Conservation (phyloP, 2,888 invertebrate species). For the Tenthredo amoena region DNA sequence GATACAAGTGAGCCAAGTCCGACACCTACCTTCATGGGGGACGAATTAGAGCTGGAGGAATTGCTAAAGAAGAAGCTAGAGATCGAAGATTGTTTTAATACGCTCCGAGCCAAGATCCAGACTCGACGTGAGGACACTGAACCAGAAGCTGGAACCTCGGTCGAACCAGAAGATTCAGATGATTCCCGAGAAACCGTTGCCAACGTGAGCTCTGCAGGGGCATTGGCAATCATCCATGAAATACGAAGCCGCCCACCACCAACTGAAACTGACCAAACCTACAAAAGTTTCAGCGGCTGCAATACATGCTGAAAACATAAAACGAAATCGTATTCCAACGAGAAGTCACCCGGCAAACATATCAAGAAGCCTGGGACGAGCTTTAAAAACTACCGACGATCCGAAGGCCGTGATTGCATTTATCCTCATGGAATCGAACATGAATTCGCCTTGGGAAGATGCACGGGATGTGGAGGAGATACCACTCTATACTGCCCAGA, state of each 20-base stretch:
- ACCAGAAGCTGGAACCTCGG: not conserved
- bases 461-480: conserved; percentile 52
- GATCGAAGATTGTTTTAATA: not conserved
- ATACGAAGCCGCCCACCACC: conserved; percentile 40
- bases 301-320: not conserved
- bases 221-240: not conserved
- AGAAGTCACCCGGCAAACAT: not conserved
- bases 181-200: not conserved
- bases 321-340: not conserved
- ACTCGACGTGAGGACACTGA: not conserved
- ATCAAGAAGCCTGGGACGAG: not conserved
- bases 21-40: not conserved
- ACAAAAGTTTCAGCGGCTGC: not conserved
- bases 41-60: not conserved
- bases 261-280: not conserved
- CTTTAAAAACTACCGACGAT: not conserved
- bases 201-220: conserved; percentile 13
- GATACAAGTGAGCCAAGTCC: not conserved
- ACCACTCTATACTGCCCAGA: conserved; percentile 47
- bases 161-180: not conserved
- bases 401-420: not conserved
- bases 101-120: not conserved
- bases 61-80: not conserved
- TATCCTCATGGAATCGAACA: conserved; percentile 52
- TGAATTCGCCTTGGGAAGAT: conserved; percentile 42